Percentiles rank a stretch among this genome's conserved stretches.
Evolutionary conservation across 1,140 invertebrate species (phyloP).

Genomic region (Drosophila ogumai): DNA sequence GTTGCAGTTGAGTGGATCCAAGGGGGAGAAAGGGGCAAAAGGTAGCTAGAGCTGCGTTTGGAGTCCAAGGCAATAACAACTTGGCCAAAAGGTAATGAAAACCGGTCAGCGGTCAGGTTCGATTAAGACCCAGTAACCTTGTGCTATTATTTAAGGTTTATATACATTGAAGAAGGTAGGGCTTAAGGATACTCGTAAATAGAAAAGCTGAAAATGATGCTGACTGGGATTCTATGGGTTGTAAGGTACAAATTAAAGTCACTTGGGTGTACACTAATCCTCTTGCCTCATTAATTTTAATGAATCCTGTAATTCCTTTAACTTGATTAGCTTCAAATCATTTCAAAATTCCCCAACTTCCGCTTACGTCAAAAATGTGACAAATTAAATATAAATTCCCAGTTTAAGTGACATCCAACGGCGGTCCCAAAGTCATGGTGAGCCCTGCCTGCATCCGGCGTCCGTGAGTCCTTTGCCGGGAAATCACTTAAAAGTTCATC

Average conservation of each 20-base stretch:
- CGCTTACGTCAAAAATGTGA: background rate
- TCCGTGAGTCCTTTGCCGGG: conserved; percentile 39
- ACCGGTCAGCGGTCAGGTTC: conserved; percentile 14
- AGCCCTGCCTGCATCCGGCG: conserved; percentile 26
- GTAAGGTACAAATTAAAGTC: too few species aligned
- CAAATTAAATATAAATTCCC: conserved; percentile 28
- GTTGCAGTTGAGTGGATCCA: conserved; percentile 46
- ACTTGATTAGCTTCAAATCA: background rate
- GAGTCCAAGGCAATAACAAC: conserved; percentile 20
- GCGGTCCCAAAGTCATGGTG: background rate
- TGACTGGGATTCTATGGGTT: background rate
- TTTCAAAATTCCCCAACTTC: too few species aligned
- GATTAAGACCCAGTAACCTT: conserved; percentile 16
- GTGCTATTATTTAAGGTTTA: background rate
- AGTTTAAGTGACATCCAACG: conserved; percentile 9
- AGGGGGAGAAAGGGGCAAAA: background rate
- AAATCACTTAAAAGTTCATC: conserved; percentile 77
- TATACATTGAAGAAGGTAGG: background rate
- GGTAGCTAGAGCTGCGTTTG: background rate
- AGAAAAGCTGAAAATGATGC: background rate
- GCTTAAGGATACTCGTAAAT: background rate
- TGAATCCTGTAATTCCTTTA: too few species aligned
- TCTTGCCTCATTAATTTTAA: background rate
- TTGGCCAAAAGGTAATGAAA: conserved; percentile 45
- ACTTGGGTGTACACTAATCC: background rate